Conservation (phyloP, 2,888 invertebrate genomes). For the Chrysomela aeneicollis region DNA sequence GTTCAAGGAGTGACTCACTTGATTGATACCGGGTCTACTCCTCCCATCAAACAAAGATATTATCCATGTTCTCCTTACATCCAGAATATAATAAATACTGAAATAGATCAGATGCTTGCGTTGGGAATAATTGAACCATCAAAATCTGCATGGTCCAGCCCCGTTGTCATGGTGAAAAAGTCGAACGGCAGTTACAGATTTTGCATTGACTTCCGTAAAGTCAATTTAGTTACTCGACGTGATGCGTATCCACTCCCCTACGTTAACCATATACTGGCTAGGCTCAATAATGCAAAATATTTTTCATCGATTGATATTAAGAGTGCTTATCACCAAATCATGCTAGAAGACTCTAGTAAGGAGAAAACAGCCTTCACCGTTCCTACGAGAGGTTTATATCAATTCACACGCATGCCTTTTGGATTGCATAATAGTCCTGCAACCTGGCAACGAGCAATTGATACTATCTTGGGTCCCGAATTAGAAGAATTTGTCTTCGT, state of each 20-base stretch:
- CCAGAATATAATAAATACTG: constrained; percentile 27
- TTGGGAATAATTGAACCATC: constrained; percentile 36
- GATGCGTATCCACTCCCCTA: constrained; percentile 26
- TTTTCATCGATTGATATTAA: constrained; percentile 15
- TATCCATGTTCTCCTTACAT: constrained; percentile 30
- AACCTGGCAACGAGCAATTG: constrained; percentile 3
- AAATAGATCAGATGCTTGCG: constrained; percentile 42
- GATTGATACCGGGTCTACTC: constrained; percentile 23
- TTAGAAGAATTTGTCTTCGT: constrained; percentile 21
- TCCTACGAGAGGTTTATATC: constrained; percentile 6
- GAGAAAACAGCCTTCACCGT: constrained; percentile 18
- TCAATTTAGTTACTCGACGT: constrained; percentile 36
- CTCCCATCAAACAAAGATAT: constrained; percentile 32
- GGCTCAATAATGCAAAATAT: background rate
- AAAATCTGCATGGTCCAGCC: constrained; percentile 49
- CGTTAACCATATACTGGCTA: constrained; percentile 21
- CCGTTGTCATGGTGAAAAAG: constrained; percentile 49
- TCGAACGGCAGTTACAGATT: constrained; percentile 40
- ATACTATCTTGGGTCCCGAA: constrained; percentile 10
- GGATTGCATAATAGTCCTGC: constrained; percentile 12
- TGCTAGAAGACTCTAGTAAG: too few relatives aligned
- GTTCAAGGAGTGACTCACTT: constrained; percentile 22
- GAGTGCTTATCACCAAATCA: too few relatives aligned
- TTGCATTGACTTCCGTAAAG: constrained; percentile 38
- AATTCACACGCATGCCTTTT: constrained; percentile 13